Evolutionary conservation across 2,888 invertebrate species (phyloP).

Genomic region (Drosophila neonasuta): DNA sequence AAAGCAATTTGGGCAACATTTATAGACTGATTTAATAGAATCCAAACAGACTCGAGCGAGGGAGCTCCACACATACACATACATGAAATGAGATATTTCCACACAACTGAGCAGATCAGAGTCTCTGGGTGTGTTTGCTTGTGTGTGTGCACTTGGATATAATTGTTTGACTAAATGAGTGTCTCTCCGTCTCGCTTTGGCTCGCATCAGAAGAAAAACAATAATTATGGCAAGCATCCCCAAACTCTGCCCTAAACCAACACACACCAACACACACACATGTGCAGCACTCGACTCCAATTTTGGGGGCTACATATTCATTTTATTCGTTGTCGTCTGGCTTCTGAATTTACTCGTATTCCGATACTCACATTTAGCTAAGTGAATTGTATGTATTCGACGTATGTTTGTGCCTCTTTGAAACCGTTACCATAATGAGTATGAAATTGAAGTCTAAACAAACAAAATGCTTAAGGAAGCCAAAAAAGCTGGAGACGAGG

Average conservation of each 20-base stretch:
- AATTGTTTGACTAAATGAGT: constrained; percentile 76
- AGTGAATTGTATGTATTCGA: constrained; percentile 17
- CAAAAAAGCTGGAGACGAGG: neutral
- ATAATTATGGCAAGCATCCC: constrained; percentile 72
- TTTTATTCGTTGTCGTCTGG: constrained; percentile 68
- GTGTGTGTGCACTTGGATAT: constrained; percentile 69
- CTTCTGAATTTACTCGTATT: constrained; percentile 45
- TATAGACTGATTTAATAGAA: constrained; percentile 81
- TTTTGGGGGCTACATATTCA: constrained; percentile 67
- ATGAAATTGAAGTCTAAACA: constrained; percentile 76
- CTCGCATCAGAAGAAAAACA: constrained; percentile 45
- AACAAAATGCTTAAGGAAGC: constrained; percentile 39
- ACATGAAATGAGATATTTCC: constrained; percentile 70
- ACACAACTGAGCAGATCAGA: constrained; percentile 68
- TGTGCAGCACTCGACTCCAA: constrained; percentile 41
- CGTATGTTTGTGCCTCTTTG: constrained; percentile 24
- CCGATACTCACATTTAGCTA: constrained; percentile 14
- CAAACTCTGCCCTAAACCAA: neutral
- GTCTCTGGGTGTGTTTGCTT: constrained; percentile 5
- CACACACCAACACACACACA: constrained; percentile 4
- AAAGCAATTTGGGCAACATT: constrained; percentile 80
- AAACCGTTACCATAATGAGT: constrained; percentile 63
- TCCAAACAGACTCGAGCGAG: constrained; percentile 37
- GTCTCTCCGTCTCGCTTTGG: constrained; percentile 35
- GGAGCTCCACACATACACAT: constrained; percentile 28